These are phyloP conservation scores for Phrixothrix hirtus DNA, from an alignment of 2,888 invertebrate species.

Conservation along the genomic window DNA sequence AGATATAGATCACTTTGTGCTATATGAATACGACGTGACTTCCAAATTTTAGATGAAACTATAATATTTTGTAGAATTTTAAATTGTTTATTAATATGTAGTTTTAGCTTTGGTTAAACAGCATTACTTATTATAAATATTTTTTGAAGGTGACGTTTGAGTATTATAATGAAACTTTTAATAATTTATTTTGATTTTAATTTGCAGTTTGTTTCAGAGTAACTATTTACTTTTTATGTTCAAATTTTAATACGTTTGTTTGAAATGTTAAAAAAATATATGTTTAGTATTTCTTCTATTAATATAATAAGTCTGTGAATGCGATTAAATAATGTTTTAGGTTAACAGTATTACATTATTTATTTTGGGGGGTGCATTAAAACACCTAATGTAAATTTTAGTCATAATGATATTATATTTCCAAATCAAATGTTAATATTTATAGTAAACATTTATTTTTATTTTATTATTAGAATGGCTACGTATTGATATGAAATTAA, in stretches of 20 bases:
- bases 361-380: background rate
- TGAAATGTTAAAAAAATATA: too few species aligned
- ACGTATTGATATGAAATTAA: too few species aligned
- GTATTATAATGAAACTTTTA: too few species aligned
- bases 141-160: too few species aligned
- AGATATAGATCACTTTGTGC: constrained; percentile 16
- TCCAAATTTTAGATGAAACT: constrained; percentile 20
- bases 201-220: too few species aligned
- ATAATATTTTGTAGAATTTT: constrained; percentile 10
- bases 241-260: constrained; percentile 3
- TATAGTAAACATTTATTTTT: background rate
- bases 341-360: background rate
- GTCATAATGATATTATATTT: too few species aligned
- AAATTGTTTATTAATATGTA: constrained; percentile 12
- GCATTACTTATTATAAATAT: constrained; percentile 2
- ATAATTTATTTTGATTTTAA: too few species aligned
- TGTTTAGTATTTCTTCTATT: background rate
- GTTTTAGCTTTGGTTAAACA: constrained; percentile 7
- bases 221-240: background rate
- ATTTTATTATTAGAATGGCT: too few species aligned
- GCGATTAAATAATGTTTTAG: background rate
- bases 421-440: too few species aligned
- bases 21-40: constrained; percentile 24
- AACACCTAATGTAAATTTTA: too few species aligned
- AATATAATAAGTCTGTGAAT: too few species aligned